Evolutionary conservation across 2,888 invertebrate species (phyloP).

Genomic region (Mycalesis mineus): DNA sequence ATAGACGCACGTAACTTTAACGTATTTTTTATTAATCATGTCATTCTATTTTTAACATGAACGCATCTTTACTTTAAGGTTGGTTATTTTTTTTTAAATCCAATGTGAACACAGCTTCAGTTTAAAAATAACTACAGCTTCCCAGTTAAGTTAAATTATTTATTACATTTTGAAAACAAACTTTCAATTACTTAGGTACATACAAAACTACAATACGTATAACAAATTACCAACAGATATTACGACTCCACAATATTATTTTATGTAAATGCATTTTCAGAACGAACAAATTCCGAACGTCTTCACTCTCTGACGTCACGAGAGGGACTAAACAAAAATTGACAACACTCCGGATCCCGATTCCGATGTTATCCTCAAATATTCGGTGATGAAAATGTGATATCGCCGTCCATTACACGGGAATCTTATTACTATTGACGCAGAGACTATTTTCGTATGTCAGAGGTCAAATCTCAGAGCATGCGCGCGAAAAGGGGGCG

Average conservation of each 20-base stretch:
- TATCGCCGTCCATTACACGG: constrained; percentile 23
- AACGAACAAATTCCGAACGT: constrained; percentile 29
- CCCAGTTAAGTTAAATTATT: too few species aligned
- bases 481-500: constrained; percentile 52
- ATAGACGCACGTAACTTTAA: too few species aligned
- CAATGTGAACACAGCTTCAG: neutral
- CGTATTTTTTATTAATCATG: too few species aligned
- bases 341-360: constrained; percentile 8
- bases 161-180: too few species aligned
- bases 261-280: constrained; percentile 2
- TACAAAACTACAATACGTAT: neutral
- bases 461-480: constrained; percentile 45
- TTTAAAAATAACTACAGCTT: neutral
- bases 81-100: too few species aligned
- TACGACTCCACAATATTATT: neutral
- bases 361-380: constrained; percentile 21
- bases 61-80: too few species aligned
- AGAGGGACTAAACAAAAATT: constrained; percentile 46
- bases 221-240: neutral
- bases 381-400: constrained; percentile 12
- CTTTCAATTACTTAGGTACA: too few species aligned
- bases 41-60: too few species aligned
- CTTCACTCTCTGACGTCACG: constrained; percentile 33
- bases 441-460: constrained; percentile 44
- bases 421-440: neutral